phyloP scores from a whole-genome alignment of 1,140 invertebrate species.

The Rhizoglyphus robini region DNA sequence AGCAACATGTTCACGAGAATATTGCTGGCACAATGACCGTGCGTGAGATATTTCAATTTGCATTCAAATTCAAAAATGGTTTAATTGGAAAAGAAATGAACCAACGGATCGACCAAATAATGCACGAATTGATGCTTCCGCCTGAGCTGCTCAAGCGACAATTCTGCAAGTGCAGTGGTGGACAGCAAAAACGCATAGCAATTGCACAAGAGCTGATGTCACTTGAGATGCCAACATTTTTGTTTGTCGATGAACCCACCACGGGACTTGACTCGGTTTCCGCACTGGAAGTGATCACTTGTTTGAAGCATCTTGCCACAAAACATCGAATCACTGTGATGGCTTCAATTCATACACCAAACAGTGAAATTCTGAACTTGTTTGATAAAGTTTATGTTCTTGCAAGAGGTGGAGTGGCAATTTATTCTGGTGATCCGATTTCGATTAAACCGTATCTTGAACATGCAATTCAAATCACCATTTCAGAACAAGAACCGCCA shows the following conservation, averaged over 20 bases:
- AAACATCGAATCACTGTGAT: background rate
- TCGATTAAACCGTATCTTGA: background rate
- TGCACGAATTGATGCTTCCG: background rate
- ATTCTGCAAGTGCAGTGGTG: constrained; percentile 61
- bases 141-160: background rate
- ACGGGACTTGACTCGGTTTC: constrained; percentile 36
- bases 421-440: background rate
- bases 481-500: background rate
- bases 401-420: background rate
- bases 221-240: constrained; percentile 81
- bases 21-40: background rate
- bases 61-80: constrained; percentile 5
- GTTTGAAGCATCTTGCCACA: background rate
- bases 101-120: background rate
- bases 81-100: background rate
- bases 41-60: background rate
- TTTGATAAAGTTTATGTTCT: constrained; percentile 9
- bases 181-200: constrained; percentile 76
- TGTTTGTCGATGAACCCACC: constrained; percentile 93
- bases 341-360: constrained; percentile 4
- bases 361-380: background rate
- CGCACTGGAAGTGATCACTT: background rate
- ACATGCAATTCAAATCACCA: background rate
- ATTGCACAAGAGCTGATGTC: constrained; percentile 87
- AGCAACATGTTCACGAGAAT: constrained; percentile 4